Evolutionary conservation across 1,140 invertebrate genomes (phyloP), one percentile per base, ranked within the genome.

Genomic region (Epicauta chinensis): DNA sequence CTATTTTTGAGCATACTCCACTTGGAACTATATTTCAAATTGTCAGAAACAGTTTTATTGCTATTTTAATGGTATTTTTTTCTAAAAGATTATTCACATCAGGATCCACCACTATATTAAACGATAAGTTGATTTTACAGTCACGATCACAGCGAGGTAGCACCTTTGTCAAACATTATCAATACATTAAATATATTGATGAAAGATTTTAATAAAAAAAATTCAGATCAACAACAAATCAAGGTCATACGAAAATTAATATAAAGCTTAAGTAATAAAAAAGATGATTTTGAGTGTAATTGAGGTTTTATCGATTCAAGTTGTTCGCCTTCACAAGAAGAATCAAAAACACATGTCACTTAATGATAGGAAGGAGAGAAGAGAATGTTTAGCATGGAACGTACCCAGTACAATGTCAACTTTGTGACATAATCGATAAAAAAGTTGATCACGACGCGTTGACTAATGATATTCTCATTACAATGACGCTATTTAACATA

Each of bases 331-430:
- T 47, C 34, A 34, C 16, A 31, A 29, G 34, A 37, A 47, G 32
- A 37, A 13, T 47, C 45, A 47, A 23, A 47, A 47, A 47, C 38
- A 47, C 35, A 47, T 47, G 45, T 47, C 34, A 46, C 37, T 35
- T 46, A 46, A 46, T 46, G 43, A 47, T 37, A 47, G 45, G 35
- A 47, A 47, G 36, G 38, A 47, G 43, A 46, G 23, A 23, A 23
- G 23, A 23, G 45, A 47, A 47, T 47, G 45, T 31, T 15, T 32
- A 23, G 23, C 7, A 7, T 23, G 7, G 23, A 23, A 23, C 7
- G 23, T 45, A 13, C 23, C 30, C 29, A 32, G 42, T 47, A 47
- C 45, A 47, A 47, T 47, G 45, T 47, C 45, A 47, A 47, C 45
- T 38, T 16, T 37, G 45, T 47, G 35, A 38, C 35, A 47, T 37